These are phyloP conservation scores for Cylindroiulus punctatus DNA, from an alignment of 2,888 invertebrate genomes.

Conservation along the genomic window DNA sequence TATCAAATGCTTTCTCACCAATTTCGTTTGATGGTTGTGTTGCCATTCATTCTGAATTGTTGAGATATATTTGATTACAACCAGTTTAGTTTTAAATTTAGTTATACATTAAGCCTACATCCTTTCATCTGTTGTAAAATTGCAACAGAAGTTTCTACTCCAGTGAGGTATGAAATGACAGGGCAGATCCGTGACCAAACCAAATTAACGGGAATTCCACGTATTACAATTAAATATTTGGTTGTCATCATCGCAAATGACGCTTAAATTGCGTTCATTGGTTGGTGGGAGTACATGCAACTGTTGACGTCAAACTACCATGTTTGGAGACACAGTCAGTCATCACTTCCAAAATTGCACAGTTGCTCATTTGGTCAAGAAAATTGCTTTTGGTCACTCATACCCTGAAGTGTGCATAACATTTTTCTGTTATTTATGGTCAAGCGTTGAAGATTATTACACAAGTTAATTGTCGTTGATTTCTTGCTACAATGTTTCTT, in stretches of 20 bases:
- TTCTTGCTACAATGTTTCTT: not conserved
- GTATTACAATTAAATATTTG: not conserved
- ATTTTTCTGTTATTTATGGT: too few relatives aligned
- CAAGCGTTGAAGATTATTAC: not conserved
- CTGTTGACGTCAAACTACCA: not conserved
- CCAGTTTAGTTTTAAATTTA: not conserved
- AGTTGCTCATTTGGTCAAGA: too few relatives aligned
- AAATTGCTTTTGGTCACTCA: too few relatives aligned
- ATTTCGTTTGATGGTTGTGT: not conserved
- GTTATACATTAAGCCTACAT: not conserved
- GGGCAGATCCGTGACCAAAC: not conserved
- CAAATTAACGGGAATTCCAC: not conserved
- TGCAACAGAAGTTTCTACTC: not conserved
- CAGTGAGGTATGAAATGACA: slow-evolving; percentile 8
- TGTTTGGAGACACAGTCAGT: too few relatives aligned
- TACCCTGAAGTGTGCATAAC: too few relatives aligned
- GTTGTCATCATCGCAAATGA: not conserved
- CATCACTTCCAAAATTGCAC: too few relatives aligned
- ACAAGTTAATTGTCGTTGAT: not conserved
- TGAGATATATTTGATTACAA: not conserved
- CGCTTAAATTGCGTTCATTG: not conserved
- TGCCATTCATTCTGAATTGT: not conserved
- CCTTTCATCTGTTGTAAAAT: not conserved
- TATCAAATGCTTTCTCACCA: too few relatives aligned
- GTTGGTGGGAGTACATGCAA: not conserved